Conservation (phyloP, 2,888 invertebrate species). For the Panopea generosa region DNA sequence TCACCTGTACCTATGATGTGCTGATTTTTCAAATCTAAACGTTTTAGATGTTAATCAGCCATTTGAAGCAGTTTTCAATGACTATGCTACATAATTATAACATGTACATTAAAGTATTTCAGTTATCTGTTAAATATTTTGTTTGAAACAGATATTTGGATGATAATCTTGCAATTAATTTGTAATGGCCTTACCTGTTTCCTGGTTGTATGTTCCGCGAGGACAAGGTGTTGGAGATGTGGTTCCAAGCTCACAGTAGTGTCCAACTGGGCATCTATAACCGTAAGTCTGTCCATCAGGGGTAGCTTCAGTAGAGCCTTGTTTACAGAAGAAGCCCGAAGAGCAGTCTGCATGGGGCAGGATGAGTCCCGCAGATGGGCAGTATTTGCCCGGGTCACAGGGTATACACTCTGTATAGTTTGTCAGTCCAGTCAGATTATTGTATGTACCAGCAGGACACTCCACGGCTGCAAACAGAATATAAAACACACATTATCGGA, state of each 20-base stretch:
- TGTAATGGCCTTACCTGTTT: constrained; percentile 75
- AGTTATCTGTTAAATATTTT: too few species aligned
- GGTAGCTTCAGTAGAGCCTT: constrained; percentile 69
- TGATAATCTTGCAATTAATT: too few species aligned
- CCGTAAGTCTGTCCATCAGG: constrained; percentile 77
- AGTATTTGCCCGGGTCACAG: constrained; percentile 81
- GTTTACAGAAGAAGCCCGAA: constrained; percentile 81
- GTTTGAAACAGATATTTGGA: too few species aligned
- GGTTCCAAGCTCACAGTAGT: constrained; percentile 81
- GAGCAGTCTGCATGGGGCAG: constrained; percentile 73
- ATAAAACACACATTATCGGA: too few species aligned
- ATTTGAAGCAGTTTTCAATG: too few species aligned
- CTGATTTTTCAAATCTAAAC: too few species aligned
- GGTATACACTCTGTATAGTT: constrained; percentile 76
- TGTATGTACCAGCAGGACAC: constrained; percentile 81
- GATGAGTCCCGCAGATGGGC: constrained; percentile 73
- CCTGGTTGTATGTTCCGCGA: constrained; percentile 79
- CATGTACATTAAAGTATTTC: too few species aligned
- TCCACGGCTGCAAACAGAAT: constrained; percentile 61
- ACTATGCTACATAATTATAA: too few species aligned
- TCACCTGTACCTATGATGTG: too few species aligned
- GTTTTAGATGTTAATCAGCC: too few species aligned
- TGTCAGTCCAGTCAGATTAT: constrained; percentile 78
- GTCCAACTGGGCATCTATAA: constrained; percentile 79
- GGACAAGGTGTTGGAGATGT: constrained; percentile 77